Evolutionary conservation across 2,888 invertebrate genomes (phyloP).

Genomic region (Exocentrus adspersus): DNA sequence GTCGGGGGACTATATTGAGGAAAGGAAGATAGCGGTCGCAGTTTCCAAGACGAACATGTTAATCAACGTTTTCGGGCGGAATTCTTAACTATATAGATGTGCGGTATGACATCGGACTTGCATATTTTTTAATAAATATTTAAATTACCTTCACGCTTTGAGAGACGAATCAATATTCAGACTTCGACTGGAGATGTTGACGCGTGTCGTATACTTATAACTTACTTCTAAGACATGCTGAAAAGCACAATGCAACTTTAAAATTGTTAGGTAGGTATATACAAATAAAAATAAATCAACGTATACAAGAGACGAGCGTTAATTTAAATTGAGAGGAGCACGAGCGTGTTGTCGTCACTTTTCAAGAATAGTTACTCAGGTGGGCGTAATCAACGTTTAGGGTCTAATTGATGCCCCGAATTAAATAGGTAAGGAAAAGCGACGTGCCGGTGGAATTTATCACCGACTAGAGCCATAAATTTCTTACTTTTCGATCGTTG

Average conservation of each 20-base stretch:
- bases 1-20: constrained; percentile 3
- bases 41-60: constrained; percentile 10
- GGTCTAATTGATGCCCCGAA: constrained; percentile 19
- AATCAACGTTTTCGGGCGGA: constrained; percentile 6
- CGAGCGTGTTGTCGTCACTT: constrained; percentile 9
- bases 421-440: constrained; percentile 20
- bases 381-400: constrained; percentile 25
- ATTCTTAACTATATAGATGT: constrained; percentile 6
- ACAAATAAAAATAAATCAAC: constrained; percentile 1
- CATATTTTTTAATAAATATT: constrained; percentile 12
- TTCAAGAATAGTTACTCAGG: constrained; percentile 14
- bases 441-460: constrained; percentile 8
- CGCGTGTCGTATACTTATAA: neutral
- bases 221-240: neutral
- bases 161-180: neutral
- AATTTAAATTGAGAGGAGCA: constrained; percentile 12
- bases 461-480: constrained; percentile 3
- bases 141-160: neutral
- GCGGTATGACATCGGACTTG: constrained; percentile 3
- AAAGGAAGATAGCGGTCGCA: constrained; percentile 15
- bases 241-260: no score
- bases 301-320: constrained; percentile 5
- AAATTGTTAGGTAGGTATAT: no score
- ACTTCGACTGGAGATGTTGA: neutral
- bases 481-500: neutral